A percentile compares a stretch with the other conserved stretches of the same genome.
phyloP scores from a whole-genome alignment of 2,797 vertebrate genomes.

The Poecilia picta region DNA sequence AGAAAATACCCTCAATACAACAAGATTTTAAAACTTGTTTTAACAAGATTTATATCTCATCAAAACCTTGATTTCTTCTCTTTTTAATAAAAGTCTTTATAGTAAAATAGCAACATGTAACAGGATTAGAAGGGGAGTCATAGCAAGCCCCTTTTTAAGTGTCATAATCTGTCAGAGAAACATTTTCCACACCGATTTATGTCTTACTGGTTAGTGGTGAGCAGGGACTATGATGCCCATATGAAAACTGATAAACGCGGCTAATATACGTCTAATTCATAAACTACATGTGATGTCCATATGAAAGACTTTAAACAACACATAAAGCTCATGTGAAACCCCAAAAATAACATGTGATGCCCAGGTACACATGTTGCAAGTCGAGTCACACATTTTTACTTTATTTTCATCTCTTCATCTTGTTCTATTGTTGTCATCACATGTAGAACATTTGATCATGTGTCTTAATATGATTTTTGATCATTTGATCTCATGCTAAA shows the following conservation, averaged over 20 bases:
- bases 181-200: no score
- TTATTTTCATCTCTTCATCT: neutral
- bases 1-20: no score
- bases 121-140: no score
- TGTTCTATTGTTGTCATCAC: neutral
- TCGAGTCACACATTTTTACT: neutral
- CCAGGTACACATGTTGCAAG: neutral
- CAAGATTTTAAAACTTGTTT: no score
- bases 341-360: neutral
- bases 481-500: neutral
- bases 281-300: neutral
- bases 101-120: no score
- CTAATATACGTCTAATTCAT: neutral
- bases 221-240: neutral
- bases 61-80: no score
- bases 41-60: no score
- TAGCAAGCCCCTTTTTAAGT: no score
- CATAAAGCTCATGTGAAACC: neutral
- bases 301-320: no score
- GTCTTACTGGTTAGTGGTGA: neutral
- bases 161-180: no score
- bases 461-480: neutral
- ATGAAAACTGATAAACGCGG: neutral
- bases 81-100: no score
- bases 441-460: neutral